Evolutionary conservation across 2,797 vertebrate species (phyloP).

Genomic region (Vireo griseus): DNA sequence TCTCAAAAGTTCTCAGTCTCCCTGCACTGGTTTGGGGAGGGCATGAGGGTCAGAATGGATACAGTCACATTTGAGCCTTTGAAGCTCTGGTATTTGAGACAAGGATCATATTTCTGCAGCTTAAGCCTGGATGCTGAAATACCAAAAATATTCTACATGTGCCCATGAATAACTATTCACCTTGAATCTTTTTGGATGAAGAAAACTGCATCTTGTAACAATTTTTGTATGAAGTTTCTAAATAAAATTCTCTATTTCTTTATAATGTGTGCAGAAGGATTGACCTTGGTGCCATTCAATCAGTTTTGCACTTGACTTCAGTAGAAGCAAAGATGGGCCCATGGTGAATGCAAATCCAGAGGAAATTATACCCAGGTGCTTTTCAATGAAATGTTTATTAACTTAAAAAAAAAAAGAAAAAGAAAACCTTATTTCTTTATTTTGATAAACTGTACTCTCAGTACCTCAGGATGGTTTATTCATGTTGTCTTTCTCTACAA

Average conservation of each 20-base stretch:
- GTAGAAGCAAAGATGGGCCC: neutral
- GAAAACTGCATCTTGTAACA: neutral
- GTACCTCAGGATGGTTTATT: neutral
- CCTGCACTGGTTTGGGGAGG: neutral
- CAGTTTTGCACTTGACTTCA: neutral
- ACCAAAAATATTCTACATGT: neutral
- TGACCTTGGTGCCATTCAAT: neutral
- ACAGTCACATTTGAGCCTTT: neutral
- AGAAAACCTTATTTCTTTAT: neutral
- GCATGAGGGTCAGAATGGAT: fast-evolving
- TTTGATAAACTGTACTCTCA: neutral
- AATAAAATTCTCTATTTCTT: neutral
- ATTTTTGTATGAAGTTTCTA: neutral
- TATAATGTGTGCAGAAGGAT: neutral
- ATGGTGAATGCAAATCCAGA: neutral
- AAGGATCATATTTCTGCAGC: neutral
- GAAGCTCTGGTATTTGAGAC: neutral
- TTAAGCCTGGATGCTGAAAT: neutral
- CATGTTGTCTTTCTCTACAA: neutral
- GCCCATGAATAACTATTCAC: neutral
- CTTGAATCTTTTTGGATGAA: neutral
- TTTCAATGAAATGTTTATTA: neutral
- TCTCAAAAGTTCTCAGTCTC: neutral
- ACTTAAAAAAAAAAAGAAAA: neutral
- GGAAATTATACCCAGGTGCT: neutral